Percentiles rank a stretch among this genome's conserved stretches.
phyloP scores from a whole-genome alignment of 1,140 invertebrate genomes.

The Sycophaga agraensis region DNA sequence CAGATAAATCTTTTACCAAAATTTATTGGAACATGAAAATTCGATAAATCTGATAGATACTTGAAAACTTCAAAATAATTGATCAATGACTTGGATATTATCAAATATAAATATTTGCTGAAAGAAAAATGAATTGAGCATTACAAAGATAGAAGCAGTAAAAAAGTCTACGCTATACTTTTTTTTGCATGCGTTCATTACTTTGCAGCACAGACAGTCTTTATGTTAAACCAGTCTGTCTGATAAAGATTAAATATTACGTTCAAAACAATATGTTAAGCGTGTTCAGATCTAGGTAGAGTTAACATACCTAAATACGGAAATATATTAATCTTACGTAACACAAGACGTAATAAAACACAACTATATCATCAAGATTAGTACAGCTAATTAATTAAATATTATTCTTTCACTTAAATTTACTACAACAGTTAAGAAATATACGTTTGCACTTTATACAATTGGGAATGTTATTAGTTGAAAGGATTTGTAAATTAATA shows the following conservation, averaged over 20 bases:
- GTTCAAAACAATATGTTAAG: conserved; percentile 50
- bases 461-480: background rate
- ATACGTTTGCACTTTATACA: conserved; percentile 6
- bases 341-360: no score
- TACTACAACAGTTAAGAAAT: background rate
- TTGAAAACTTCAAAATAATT: background rate
- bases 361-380: no score
- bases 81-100: conserved; percentile 1
- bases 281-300: conserved; percentile 51
- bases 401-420: conserved; percentile 32
- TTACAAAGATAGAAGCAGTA: background rate
- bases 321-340: conserved; percentile 20
- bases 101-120: background rate
- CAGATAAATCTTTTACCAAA: no score
- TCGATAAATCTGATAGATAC: no score
- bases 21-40: no score
- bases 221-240: conserved; percentile 39
- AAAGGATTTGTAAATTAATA: background rate
- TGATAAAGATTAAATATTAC: conserved; percentile 33
- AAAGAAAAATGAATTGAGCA: background rate
- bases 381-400: conserved; percentile 35
- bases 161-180: background rate
- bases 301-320: no score
- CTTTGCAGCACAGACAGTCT: conserved; percentile 20
- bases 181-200: conserved; percentile 3